Evolutionary conservation across 1,140 invertebrate genomes (phyloP), one percentile per base, ranked within the genome.

Genomic region (Tetramorium parvispinum): DNA sequence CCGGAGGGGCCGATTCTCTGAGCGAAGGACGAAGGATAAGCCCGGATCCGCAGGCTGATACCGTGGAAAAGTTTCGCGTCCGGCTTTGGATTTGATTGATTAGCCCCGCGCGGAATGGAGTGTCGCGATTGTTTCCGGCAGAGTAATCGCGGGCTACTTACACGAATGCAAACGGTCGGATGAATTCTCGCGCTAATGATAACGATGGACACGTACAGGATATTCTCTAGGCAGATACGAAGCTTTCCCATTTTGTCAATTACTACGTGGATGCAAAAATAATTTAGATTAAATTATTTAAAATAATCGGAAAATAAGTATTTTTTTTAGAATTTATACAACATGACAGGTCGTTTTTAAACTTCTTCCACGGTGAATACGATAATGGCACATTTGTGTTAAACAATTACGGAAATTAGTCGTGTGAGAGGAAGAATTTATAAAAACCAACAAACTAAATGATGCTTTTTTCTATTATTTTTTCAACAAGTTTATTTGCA

Each of bases 21-120:
- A 59, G 55, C 55, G 55, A 55, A 53, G 76, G 66, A 85, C 79
- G 89, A 65, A 79, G 86, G 82, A 88, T 91, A 88, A 86, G 63
- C 87, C 49, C 40, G 83, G 83, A 91, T 91, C 87, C 70, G n/a
- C 46, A 32, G 65, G 51, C 65, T 27, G 86, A 91, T 89, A 92
- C 79, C 77, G 78, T 82, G 63, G 89, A 85, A 83, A 88, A 91
- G 70, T 88, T 83, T 88, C 61, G 83, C 81, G 86, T 90, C 79
- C 66, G 24, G 37, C 43, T 27, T 32, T 40, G 82, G 75, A 91
- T 92, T 91, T 92, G 91, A 92, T 92, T 89, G 91, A 92, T 92
- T 90, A 81, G 85, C 24, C 61, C 46, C 2, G 13, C 57, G 57
- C 21, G 46, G 81, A 91, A 91, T 91, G 82, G 85, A 87, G 78